Evolutionary conservation across 1,140 invertebrate genomes (phyloP).

Genomic region (Coptotermes formosanus): DNA sequence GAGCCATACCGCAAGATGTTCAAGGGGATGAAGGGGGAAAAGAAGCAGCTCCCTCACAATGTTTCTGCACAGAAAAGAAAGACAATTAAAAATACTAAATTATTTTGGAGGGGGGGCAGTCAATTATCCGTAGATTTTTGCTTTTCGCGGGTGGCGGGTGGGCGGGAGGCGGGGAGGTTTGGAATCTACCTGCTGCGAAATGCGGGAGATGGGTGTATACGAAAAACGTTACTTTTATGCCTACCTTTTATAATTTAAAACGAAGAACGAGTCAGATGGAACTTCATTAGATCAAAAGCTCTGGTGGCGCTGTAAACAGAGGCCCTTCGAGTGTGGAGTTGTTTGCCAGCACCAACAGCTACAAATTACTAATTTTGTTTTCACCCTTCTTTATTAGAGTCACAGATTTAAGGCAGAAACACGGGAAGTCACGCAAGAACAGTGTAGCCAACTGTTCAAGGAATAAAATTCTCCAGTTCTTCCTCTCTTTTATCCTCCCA

Average conservation of each 20-base stretch:
- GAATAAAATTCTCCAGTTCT: not conserved
- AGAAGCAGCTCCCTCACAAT: too few relatives aligned
- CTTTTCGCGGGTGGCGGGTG: too few relatives aligned
- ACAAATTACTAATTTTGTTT: not conserved
- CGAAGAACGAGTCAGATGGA: not conserved
- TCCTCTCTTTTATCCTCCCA: not conserved
- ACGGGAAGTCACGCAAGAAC: not conserved
- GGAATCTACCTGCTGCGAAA: too few relatives aligned
- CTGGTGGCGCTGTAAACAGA: not conserved
- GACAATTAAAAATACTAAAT: too few relatives aligned
- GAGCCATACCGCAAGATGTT: too few relatives aligned
- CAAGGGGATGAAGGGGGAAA: too few relatives aligned
- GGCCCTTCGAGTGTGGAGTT: not conserved
- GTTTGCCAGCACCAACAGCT: not conserved
- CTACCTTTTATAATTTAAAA: not conserved
- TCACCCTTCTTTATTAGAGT: not conserved
- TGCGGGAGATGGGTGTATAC: too few relatives aligned
- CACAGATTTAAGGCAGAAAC: not conserved
- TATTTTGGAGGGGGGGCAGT: too few relatives aligned
- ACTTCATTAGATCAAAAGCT: not conserved
- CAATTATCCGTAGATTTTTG: too few relatives aligned
- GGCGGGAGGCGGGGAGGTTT: too few relatives aligned
- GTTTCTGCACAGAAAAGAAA: too few relatives aligned
- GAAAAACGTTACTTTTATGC: too few relatives aligned
- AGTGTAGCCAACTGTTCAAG: not conserved